Evolutionary conservation across 1,140 invertebrate species (phyloP), one percentile per base, ranked within the genome.

Genomic region (Brachionus plicatilis): DNA sequence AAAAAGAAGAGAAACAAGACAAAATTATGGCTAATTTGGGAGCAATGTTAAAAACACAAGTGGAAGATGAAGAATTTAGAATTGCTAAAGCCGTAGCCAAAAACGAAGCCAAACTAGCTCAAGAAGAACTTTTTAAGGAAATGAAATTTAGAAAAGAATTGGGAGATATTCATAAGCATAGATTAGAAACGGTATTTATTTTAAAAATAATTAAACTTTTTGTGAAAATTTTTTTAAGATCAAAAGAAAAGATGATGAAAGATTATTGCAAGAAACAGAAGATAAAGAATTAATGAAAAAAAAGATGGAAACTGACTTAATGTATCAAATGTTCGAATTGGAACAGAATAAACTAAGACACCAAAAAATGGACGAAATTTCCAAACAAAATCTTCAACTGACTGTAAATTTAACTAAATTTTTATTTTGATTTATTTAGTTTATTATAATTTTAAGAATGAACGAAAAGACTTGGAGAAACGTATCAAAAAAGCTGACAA

Each of bases 271-370:
- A n/a, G 11, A 83, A 27, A 53, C 17, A 5, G 65, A 68, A 70
- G 82, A 83, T 20, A 41, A 24, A 47, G 82, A 83, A 56, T 50
- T 70, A 11, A 68, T 47, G 37, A 68, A 53, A 12, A 68, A 53
- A 50, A 83, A 83, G 65, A 68, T 50, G 20, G 82, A 83, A 27
- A 60, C 82, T 50, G 82, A 83, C 41, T 29, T 41, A 47, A 50
- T 83, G 43, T 83, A 43, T 83, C 82, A 70, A 47, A 56, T 83
- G 53, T 83, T 43, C 20, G 60, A 83, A 72, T 60, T 68, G 43
- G 82, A 68, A 56, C 53, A 83, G 20, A 47, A 83, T 50, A 68
- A 72, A 83, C 3, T 45, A 24, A 37, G 68, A n/a, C 37, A 37
- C 27, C 43, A 43, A 70, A 68, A 83, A 47, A 68, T 68, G 20